Percentiles rank a stretch among this genome's conserved stretches.
phyloP scores from a whole-genome alignment of 2,888 invertebrate genomes.

The Pachymerium ferrugineum region DNA sequence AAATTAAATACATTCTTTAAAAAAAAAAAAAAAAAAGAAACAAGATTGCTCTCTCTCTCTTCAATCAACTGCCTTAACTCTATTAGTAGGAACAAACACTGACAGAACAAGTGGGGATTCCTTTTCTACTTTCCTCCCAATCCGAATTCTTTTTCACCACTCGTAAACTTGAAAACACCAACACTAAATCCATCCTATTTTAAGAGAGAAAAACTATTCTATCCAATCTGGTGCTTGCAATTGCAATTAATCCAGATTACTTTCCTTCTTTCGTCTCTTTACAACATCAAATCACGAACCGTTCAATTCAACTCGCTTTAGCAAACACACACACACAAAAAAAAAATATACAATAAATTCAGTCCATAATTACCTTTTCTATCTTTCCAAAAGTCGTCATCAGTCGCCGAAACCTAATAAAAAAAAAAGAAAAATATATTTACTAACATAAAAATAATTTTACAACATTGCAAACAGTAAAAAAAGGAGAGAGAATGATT shows the following conservation, averaged over 20 bases:
- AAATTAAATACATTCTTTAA: background rate
- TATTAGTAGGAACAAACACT: background rate
- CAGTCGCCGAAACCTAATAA: too few relatives aligned
- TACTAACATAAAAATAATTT: too few relatives aligned
- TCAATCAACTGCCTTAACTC: too few relatives aligned
- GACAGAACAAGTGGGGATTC: conserved; percentile 2
- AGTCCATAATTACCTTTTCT: background rate
- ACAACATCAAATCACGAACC: background rate
- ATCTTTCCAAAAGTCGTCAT: too few relatives aligned
- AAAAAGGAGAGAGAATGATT: background rate
- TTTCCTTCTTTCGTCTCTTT: background rate
- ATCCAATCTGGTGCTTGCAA: background rate
- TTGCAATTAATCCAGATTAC: conserved; percentile 16
- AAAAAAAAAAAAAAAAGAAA: background rate
- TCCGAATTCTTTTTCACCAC: conserved; percentile 7
- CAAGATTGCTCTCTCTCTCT: background rate
- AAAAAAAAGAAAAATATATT: too few relatives aligned
- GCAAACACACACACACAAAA: background rate
- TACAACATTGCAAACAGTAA: too few relatives aligned
- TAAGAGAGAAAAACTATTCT: background rate
- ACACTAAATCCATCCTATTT: background rate
- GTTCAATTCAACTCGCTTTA: background rate
- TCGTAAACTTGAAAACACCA: conserved; percentile 16
- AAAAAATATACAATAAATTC: background rate
- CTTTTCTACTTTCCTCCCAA: background rate